Percentiles rank a stretch among this genome's conserved stretches.
Conservation (phyloP, 2,113 vertebrate genomes). For the Oncorhynchus masou region DNA sequence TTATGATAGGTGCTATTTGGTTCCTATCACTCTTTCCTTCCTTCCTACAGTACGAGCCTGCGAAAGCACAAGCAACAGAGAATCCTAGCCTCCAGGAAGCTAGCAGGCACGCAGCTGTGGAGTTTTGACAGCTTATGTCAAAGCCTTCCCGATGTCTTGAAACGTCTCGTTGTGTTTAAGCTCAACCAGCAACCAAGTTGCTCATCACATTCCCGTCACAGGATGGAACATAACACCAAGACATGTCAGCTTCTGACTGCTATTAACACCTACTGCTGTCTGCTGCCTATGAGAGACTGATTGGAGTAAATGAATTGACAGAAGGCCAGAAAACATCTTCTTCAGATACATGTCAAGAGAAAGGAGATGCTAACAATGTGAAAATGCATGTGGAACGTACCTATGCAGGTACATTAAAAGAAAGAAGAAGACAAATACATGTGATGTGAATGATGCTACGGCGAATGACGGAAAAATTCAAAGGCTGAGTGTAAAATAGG, state of each 20-base stretch:
- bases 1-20: too few relatives aligned
- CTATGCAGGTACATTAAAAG: not conserved
- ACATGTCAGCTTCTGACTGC: conserved; percentile 19
- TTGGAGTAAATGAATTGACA: not conserved
- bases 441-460: not conserved
- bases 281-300: not conserved
- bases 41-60: conserved; percentile 9
- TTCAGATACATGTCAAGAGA: not conserved
- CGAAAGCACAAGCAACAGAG: conserved; percentile 30
- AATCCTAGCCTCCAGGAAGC: conserved; percentile 17
- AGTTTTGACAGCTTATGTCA: conserved; percentile 48
- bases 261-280: not conserved
- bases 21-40: too few relatives aligned
- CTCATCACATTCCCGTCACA: conserved; percentile 47
- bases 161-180: conserved; percentile 38
- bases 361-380: not conserved
- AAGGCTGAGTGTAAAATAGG: not conserved
- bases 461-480: not conserved
- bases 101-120: conserved; percentile 4
- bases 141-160: conserved; percentile 35
- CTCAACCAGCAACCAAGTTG: conserved; percentile 27
- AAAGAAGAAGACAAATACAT: not conserved
- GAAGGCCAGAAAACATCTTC: not conserved
- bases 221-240: conserved; percentile 13
- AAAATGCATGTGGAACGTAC: not conserved